These are phyloP conservation scores for Chionodraco myersi DNA, from an alignment of 2,113 vertebrate genomes.

Conservation along the genomic window DNA sequence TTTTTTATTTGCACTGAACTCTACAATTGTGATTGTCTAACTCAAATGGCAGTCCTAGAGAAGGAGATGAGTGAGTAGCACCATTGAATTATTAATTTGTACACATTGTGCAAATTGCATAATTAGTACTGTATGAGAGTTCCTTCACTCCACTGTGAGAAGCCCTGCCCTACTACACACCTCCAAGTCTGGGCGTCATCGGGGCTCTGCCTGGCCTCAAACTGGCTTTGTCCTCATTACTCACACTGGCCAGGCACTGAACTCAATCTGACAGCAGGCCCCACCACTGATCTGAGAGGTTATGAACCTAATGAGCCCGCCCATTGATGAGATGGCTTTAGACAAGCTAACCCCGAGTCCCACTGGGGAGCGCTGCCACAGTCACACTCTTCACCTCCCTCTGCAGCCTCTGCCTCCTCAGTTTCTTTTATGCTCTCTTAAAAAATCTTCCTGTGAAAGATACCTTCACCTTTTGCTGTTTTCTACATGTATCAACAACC, in stretches of 20 bases:
- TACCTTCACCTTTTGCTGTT: slow-evolving; percentile 10
- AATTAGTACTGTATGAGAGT: slow-evolving; percentile 9
- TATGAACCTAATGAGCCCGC: slow-evolving; percentile 87
- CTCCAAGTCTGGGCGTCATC: slow-evolving; percentile 73
- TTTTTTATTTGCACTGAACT: neutral
- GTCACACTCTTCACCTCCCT: slow-evolving; percentile 74
- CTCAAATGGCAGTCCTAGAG: neutral
- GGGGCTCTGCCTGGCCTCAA: slow-evolving; percentile 63
- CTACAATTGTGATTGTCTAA: neutral
- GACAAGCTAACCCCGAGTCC: slow-evolving; percentile 81
- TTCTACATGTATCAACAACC: neutral
- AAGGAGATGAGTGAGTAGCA: neutral
- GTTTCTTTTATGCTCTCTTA: slow-evolving; percentile 3
- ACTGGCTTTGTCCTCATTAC: slow-evolving; percentile 80
- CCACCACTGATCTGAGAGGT: slow-evolving; percentile 81
- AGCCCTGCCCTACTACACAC: slow-evolving; percentile 33
- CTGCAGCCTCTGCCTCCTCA: slow-evolving; percentile 30
- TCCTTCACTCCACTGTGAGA: slow-evolving; percentile 3
- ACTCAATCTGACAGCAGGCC: slow-evolving; percentile 82
- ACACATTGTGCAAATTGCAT: neutral
- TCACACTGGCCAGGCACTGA: slow-evolving; percentile 76
- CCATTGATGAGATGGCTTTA: slow-evolving; percentile 82
- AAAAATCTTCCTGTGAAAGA: slow-evolving; percentile 13
- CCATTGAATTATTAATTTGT: neutral
- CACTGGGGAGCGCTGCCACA: slow-evolving; percentile 76